Evolutionary conservation across 1,140 invertebrate species (phyloP), one percentile per base, ranked within the genome.

Genomic region (Caerostris darwini): DNA sequence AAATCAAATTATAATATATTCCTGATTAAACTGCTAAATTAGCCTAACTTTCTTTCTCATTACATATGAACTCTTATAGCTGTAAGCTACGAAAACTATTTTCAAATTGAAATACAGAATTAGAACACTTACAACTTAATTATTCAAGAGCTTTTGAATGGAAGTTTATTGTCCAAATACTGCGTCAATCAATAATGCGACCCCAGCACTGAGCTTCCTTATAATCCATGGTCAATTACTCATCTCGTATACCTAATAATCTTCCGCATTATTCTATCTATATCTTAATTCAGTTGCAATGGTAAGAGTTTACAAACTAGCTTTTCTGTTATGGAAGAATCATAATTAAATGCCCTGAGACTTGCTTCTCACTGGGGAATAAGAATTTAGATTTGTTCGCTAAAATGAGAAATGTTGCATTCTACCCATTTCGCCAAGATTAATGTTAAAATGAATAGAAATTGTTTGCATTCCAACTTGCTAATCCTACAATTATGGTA

Each of bases 291-390:
- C 19, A 69, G 67, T 34, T 34, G 34, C 34, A 34, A 34, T 34
- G 34, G 34, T 19, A 69, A 34, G 17, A 69, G 17, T 6, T 7
- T 69, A 19, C 67, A 69, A 69, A 69, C 67, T 69, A n/a, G 67
- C n/a, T 69, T 69, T 69, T 69, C 67, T 69, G 67, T n/a, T 19
- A n/a, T 7, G n/a, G 67, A 69, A n/a, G 67, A 69, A 69, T 69
- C 17, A 69, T 69, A n/a, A 19, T 69, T 69, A n/a, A n/a, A 69
- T 69, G 19, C n/a, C 14, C 17, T 69, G 17, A n/a, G n/a, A 69
- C 67, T 69, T n/a, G 7, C 67, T 14, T 69, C 17, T 69, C 67
- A n/a, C 67, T 69, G 14, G 67, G 67, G 67, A 69, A n/a, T 34
- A n/a, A n/a, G n/a, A 69, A 69, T 19, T 69, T 69, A n/a, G n/a